These are phyloP conservation scores for Colaptes auratus DNA, from an alignment of 2,113 vertebrate species.

Conservation along the genomic window DNA sequence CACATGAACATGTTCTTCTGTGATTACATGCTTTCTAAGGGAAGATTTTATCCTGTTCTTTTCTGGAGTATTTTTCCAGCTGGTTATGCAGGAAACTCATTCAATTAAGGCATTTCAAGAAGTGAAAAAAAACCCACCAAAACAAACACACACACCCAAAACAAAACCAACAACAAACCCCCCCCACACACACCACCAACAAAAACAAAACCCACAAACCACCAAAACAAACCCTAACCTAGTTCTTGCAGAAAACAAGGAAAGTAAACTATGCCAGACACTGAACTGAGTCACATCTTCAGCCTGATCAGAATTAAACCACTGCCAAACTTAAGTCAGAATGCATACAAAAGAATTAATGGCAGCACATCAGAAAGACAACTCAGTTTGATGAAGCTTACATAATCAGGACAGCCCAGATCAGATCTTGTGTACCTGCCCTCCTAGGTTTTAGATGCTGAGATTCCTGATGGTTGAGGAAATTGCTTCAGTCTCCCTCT, in stretches of 20 bases:
- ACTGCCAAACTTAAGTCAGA: not conserved
- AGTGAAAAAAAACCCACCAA: not conserved
- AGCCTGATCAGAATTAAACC: not conserved
- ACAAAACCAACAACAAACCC: not conserved
- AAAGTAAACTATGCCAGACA: not conserved
- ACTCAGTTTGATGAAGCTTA: not conserved
- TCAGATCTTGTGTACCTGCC: not conserved
- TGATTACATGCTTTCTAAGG: not conserved
- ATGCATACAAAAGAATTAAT: not conserved
- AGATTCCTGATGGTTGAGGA: not conserved
- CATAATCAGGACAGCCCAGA: not conserved
- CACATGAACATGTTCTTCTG: not conserved
- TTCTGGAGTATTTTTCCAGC: not conserved
- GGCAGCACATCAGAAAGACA: not conserved
- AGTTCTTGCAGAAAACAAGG: not conserved
- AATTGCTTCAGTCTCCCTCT: not conserved
- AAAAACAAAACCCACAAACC: not conserved
- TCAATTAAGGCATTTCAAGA: slow-evolving; percentile 18
- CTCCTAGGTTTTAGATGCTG: not conserved
- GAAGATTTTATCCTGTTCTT: not conserved
- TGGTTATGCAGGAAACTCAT: not conserved
- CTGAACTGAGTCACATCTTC: not conserved
- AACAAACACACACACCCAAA: not conserved
- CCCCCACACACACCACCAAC: not conserved
- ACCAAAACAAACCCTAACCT: not conserved